A percentile compares a stretch with the other conserved stretches of the same genome.
phyloP scores from a whole-genome alignment of 2,113 vertebrate genomes.

The Parus major region DNA sequence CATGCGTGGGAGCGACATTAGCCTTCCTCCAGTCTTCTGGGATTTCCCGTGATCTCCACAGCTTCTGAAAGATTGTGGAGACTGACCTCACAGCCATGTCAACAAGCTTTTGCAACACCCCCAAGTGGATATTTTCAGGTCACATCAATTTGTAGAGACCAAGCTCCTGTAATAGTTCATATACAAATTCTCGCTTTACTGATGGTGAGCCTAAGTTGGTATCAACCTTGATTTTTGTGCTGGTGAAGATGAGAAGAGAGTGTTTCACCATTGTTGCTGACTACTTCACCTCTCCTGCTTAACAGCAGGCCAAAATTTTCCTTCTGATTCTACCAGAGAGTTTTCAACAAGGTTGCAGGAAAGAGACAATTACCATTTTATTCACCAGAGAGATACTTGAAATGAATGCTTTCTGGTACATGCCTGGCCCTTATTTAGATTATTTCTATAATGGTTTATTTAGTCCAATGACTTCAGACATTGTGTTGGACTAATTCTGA shows the following conservation, averaged over 20 bases:
- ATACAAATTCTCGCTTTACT: not conserved
- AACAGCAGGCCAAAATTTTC: not conserved
- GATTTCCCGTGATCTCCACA: not conserved
- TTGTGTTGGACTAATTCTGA: not conserved
- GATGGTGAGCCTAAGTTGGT: not conserved
- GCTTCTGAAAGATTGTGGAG: not conserved
- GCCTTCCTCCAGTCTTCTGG: not conserved
- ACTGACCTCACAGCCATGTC: not conserved
- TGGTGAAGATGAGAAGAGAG: not conserved
- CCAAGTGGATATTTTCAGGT: not conserved
- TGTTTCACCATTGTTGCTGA: not conserved
- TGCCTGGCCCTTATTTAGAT: not conserved
- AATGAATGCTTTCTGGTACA: not conserved
- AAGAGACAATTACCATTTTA: not conserved
- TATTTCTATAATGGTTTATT: not conserved
- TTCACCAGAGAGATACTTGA: not conserved
- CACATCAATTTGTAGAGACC: not conserved
- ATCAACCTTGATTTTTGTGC: not conserved
- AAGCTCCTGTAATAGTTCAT: not conserved
- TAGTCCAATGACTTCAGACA: not conserved
- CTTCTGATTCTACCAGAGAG: not conserved
- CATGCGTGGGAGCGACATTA: not conserved
- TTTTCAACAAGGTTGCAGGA: not conserved
- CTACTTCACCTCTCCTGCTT: not conserved
- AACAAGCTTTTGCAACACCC: not conserved